Base-by-base conservation (phyloP, 1,140 invertebrate genomes). In the Drosophila pandora region DNA sequence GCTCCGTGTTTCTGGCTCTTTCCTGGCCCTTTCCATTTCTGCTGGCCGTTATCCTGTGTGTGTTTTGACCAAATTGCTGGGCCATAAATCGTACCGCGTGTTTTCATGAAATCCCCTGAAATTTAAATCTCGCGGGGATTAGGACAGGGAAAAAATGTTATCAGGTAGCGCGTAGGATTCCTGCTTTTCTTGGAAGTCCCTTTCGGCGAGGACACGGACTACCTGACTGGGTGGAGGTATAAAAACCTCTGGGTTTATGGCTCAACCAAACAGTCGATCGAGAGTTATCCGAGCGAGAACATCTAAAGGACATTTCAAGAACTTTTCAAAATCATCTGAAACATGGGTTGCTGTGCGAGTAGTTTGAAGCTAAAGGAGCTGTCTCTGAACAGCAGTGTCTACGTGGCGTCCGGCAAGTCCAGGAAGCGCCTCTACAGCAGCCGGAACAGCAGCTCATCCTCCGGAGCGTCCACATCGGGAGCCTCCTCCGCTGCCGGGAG, bases 341-440 rank as follows among this genome's bases (percentile, higher is more conserved):
- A 22, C 54, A 76, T 85, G 82, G 82, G 82, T 68, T 85, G 82
- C 56, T 85, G 82, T 78, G 23, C 78, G 47, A 85, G 82, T 48
- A 87, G 28, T 61, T 34, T 85, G 7, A 87, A 85, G 21, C 3
- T 65, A 0, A 68, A 68, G 62, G 62, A 78, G 48, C 9, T 69
- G 43, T 39, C 12, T 1, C 21, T 81, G n/a, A 30, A 62, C 25
- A 58, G 39, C 50, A 81, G 81, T 58, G 43, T 56, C n/a, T 81
- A 78, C 23, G 30, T 56, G 72, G 71, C 62, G 7, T 21, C 21
- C 30, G 8, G 23, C 37, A 50, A 56, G 37, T 53, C 50, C 37
- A 34, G 34, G n/a, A 85, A 85, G 64, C 77, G 82, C 1, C 23
- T 67, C 7, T 68, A 65, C 9, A 60, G 41, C 49, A 76, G 49